phyloP scores from a whole-genome alignment of 2,113 vertebrate genomes.

The Gasterosteus nipponicus region DNA sequence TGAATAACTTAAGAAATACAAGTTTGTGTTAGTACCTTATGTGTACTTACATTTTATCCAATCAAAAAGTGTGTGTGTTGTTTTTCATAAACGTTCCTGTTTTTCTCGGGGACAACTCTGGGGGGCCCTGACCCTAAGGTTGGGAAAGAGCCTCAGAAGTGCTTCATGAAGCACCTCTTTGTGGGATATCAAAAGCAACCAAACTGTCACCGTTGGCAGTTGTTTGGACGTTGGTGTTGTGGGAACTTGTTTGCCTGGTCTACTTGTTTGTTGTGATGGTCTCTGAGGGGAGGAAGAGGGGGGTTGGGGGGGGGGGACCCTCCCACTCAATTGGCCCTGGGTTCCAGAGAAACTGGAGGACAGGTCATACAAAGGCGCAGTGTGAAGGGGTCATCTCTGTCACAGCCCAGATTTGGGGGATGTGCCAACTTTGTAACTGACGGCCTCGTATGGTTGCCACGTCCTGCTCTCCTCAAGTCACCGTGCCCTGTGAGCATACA shows the following conservation, averaged over 20 bases:
- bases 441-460: slow-evolving; percentile 70
- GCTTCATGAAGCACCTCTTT: slow-evolving; percentile 64
- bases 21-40: background rate
- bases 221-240: slow-evolving; percentile 68
- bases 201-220: slow-evolving; percentile 72
- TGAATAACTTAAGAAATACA: background rate
- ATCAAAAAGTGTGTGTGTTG: background rate
- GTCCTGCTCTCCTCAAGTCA: slow-evolving; percentile 64
- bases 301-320: slow-evolving; percentile 41
- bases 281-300: slow-evolving; percentile 22
- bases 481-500: slow-evolving; percentile 42
- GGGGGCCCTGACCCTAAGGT: slow-evolving; percentile 24
- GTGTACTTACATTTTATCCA: background rate
- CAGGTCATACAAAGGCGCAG: slow-evolving; percentile 74
- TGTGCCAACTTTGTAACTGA: slow-evolving; percentile 73
- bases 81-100: slow-evolving; percentile 11
- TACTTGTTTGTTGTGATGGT: slow-evolving; percentile 75
- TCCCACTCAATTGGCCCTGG: slow-evolving; percentile 71
- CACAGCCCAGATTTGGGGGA: slow-evolving; percentile 52
- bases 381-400: slow-evolving; percentile 75
- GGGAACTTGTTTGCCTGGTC: slow-evolving; percentile 74
- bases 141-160: slow-evolving; percentile 50
- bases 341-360: slow-evolving; percentile 64
- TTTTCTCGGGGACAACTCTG: slow-evolving; percentile 20
- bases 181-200: slow-evolving; percentile 67